Conservation (phyloP, 2,797 vertebrate genomes). For the Austrolebias charrua region DNA sequence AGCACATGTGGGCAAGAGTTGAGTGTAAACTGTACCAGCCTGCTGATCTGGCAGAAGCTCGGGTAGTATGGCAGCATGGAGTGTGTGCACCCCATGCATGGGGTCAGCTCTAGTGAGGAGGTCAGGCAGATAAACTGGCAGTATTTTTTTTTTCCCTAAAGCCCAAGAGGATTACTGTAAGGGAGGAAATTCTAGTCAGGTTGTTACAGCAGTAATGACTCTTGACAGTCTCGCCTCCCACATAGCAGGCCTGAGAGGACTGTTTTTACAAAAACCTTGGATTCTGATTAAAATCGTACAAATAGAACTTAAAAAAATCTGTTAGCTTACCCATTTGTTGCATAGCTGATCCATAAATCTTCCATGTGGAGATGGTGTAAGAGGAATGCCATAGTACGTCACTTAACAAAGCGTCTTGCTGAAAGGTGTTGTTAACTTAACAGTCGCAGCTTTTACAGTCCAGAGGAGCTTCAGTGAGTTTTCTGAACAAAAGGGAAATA, state of each 20-base stretch:
- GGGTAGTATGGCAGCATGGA: slow-evolving; percentile 44
- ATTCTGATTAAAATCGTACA: slow-evolving; percentile 45
- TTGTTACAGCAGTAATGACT: slow-evolving; percentile 70
- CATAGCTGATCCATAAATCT: slow-evolving; percentile 19
- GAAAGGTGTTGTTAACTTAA: slow-evolving; percentile 45
- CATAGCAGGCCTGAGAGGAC: slow-evolving; percentile 35
- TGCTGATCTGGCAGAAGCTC: slow-evolving; percentile 49
- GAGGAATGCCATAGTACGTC: slow-evolving; percentile 34
- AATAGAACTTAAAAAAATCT: slow-evolving; percentile 34
- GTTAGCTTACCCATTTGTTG: slow-evolving; percentile 24
- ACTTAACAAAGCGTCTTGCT: slow-evolving; percentile 23
- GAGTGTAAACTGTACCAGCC: slow-evolving; percentile 42
- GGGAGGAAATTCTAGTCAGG: slow-evolving; percentile 67
- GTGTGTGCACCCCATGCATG: slow-evolving; percentile 43
- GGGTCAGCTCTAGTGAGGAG: slow-evolving; percentile 54
- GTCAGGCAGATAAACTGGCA: slow-evolving; percentile 59
- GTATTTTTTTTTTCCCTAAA: slow-evolving; percentile 61
- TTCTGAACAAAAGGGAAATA: slow-evolving; percentile 30
- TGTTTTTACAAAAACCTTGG: slow-evolving; percentile 36
- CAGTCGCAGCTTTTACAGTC: slow-evolving; percentile 36
- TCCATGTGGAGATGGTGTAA: slow-evolving; percentile 7
- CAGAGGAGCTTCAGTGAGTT: slow-evolving; percentile 29
- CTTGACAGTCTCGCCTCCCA: slow-evolving; percentile 69
- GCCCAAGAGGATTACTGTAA: slow-evolving; percentile 69
- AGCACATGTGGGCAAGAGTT: slow-evolving; percentile 68